Evolutionary conservation across 2,888 invertebrate genomes (phyloP).

Genomic region (Heliconius hortense): DNA sequence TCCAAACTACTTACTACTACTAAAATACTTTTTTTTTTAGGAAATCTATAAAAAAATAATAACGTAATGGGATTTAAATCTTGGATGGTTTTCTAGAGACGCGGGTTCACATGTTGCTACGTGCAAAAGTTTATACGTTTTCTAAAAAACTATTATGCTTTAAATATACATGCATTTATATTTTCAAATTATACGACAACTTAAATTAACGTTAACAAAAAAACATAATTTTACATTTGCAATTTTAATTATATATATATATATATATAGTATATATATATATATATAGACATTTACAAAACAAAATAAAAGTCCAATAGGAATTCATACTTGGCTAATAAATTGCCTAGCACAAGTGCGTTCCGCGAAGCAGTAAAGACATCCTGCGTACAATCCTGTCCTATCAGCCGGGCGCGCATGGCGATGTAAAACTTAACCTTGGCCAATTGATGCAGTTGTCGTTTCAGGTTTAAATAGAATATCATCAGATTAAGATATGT

Average conservation of each 20-base stretch:
- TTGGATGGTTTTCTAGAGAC: too few relatives aligned
- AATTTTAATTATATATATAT: background rate
- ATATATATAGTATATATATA: too few relatives aligned
- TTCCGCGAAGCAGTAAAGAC: constrained; percentile 48
- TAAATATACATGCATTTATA: too few relatives aligned
- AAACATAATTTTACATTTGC: too few relatives aligned
- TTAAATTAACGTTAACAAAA: too few relatives aligned
- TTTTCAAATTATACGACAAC: too few relatives aligned
- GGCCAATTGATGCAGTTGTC: constrained; percentile 22
- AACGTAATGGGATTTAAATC: too few relatives aligned
- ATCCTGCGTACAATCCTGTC: constrained; percentile 54
- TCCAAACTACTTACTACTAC: too few relatives aligned
- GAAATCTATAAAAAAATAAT: too few relatives aligned
- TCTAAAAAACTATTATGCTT: too few relatives aligned
- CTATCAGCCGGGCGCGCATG: constrained; percentile 36
- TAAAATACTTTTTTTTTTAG: too few relatives aligned
- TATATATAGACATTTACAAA: constrained; percentile 3
- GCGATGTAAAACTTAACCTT: constrained; percentile 30
- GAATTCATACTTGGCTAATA: constrained; percentile 26
- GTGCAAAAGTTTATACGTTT: background rate
- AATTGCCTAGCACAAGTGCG: constrained; percentile 29
- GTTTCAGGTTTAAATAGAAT: constrained; percentile 14
- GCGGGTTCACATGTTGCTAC: background rate
- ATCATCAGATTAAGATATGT: constrained; percentile 4
- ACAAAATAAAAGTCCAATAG: constrained; percentile 20